Evolutionary conservation across 2,888 invertebrate species (phyloP).

Genomic region (Hymenopus coronatus): DNA sequence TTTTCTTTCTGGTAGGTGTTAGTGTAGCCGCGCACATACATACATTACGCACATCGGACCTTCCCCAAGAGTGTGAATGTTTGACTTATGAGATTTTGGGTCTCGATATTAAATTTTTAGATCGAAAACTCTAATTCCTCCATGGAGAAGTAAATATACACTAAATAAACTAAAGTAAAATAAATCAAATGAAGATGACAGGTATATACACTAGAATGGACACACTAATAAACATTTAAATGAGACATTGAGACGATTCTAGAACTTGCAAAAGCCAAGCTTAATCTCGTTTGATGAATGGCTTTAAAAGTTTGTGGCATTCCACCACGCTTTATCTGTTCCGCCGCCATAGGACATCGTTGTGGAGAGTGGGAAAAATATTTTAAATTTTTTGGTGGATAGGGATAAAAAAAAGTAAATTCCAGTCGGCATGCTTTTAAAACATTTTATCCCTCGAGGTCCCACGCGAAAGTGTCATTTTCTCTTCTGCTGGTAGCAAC

Average conservation of each 20-base stretch:
- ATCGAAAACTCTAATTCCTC: too few relatives aligned
- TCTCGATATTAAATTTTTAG: too few relatives aligned
- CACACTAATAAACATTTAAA: neutral
- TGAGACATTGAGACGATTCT: neutral
- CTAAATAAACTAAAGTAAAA: too few relatives aligned
- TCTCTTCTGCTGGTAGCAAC: neutral
- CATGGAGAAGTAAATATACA: too few relatives aligned
- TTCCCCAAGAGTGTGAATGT: too few relatives aligned
- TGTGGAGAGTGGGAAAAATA: neutral
- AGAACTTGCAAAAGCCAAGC: neutral
- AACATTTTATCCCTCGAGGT: neutral
- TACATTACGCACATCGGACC: too few relatives aligned
- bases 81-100: too few relatives aligned
- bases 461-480: neutral
- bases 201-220: too few relatives aligned
- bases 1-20: too few relatives aligned
- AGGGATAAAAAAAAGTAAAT: neutral
- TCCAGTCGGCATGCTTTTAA: neutral
- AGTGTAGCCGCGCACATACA: too few relatives aligned
- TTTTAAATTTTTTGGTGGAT: neutral
- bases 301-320: neutral
- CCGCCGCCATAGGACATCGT: neutral
- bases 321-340: neutral
- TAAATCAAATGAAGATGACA: too few relatives aligned
- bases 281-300: neutral